These are phyloP conservation scores for Mus minutoides DNA, from an alignment of 2,797 vertebrate genomes.

Conservation along the genomic window DNA sequence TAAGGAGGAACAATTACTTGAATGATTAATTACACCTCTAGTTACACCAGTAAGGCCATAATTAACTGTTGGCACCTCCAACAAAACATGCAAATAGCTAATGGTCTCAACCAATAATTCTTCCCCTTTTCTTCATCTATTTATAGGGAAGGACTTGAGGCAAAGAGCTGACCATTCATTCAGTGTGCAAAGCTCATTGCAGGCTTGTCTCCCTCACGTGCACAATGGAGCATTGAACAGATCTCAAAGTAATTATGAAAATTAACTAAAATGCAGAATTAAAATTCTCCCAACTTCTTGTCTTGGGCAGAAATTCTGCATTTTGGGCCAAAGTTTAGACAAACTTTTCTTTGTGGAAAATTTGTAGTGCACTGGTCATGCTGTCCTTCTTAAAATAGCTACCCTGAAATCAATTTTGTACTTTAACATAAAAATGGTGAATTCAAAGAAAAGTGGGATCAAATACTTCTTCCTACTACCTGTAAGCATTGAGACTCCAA, in stretches of 20 bases:
- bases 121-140: constrained; percentile 68
- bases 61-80: constrained; percentile 73
- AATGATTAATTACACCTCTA: constrained; percentile 75
- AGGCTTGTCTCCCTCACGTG: constrained; percentile 28
- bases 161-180: constrained; percentile 68
- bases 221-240: constrained; percentile 49
- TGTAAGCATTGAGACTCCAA: background rate
- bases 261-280: constrained; percentile 70
- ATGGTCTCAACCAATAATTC: constrained; percentile 72
- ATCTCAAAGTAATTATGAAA: constrained; percentile 68
- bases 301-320: constrained; percentile 14
- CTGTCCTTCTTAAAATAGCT: constrained; percentile 69
- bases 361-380: constrained; percentile 2
- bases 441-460: constrained; percentile 50
- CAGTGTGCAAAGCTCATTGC: constrained; percentile 38
- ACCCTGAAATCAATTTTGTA: constrained; percentile 60
- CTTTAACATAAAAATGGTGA: constrained; percentile 39
- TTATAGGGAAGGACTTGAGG: constrained; percentile 72
- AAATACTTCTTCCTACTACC: constrained; percentile 16
- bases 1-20: constrained; percentile 71
- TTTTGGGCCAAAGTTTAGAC: constrained; percentile 60
- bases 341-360: background rate
- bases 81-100: constrained; percentile 65
- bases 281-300: constrained; percentile 59
- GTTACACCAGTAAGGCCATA: constrained; percentile 66